phyloP scores from a whole-genome alignment of 1,140 invertebrate genomes.

The Trichomalopsis sarcophagae region DNA sequence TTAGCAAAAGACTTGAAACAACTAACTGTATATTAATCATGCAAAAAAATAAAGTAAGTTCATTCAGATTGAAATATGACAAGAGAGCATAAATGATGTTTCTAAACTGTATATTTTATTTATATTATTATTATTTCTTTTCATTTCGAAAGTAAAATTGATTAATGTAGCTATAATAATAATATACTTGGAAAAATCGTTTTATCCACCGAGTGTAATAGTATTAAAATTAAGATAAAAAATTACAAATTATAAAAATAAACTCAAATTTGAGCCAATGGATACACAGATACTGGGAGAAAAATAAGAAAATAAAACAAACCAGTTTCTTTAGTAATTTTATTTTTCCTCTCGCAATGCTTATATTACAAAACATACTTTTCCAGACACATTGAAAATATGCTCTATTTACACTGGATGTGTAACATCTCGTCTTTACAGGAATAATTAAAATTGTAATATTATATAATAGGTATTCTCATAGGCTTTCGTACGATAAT shows the following conservation, averaged over 20 bases:
- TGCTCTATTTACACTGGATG: conserved; percentile 73
- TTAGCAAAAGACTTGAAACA: too few relatives aligned
- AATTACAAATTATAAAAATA: background rate
- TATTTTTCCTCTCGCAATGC: conserved; percentile 71
- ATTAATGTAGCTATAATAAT: too few relatives aligned
- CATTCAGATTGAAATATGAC: too few relatives aligned
- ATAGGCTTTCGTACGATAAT: conserved; percentile 72
- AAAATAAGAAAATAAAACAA: conserved; percentile 43
- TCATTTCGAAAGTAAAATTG: too few relatives aligned
- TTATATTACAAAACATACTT: conserved; percentile 76
- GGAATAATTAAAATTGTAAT: conserved; percentile 67
- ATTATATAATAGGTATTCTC: conserved; percentile 63
- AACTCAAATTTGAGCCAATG: background rate
- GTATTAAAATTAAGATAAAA: too few relatives aligned
- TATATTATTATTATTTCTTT: too few relatives aligned
- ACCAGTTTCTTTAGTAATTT: conserved; percentile 43
- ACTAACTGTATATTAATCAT: too few relatives aligned
- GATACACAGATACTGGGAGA: background rate
- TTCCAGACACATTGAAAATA: conserved; percentile 75
- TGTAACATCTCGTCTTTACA: conserved; percentile 69
- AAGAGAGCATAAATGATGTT: too few relatives aligned
- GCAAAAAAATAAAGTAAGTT: too few relatives aligned
- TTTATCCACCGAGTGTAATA: too few relatives aligned
- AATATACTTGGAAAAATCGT: too few relatives aligned
- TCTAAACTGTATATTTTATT: too few relatives aligned